Evolutionary conservation across 2,797 vertebrate species (phyloP).

Genomic region (Agapornis canus): DNA sequence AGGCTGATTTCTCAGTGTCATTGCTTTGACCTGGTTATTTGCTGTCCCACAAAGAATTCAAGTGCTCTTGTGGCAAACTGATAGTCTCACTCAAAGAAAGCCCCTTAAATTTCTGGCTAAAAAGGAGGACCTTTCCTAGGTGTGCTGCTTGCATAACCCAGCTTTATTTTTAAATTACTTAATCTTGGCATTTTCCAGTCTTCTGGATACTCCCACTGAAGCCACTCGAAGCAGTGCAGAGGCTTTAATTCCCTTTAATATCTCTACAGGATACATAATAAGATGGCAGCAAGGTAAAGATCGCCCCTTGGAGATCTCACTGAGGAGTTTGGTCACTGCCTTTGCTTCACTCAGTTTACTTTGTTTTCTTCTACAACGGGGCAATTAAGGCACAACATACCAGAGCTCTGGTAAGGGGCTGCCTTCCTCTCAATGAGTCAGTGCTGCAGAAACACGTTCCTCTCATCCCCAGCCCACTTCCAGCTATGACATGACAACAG

Average conservation of each 20-base stretch:
- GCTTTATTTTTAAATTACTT: background rate
- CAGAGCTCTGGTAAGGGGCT: background rate
- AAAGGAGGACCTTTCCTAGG: background rate
- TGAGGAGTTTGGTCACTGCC: background rate
- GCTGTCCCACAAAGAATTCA: background rate
- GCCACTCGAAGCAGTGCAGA: background rate
- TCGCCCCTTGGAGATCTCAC: background rate
- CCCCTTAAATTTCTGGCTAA: background rate
- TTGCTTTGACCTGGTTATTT: background rate
- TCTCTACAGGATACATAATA: background rate
- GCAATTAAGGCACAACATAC: background rate
- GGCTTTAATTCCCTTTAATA: background rate
- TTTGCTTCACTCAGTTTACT: background rate
- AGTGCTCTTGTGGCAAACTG: background rate
- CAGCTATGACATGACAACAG: background rate
- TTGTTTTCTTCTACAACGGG: background rate
- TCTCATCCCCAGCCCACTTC: background rate
- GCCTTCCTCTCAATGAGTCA: background rate
- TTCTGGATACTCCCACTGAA: background rate
- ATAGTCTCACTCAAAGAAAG: background rate
- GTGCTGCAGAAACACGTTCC: background rate
- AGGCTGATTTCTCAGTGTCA: background rate
- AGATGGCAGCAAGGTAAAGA: background rate
- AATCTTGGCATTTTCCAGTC: background rate
- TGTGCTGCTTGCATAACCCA: background rate